Conservation (phyloP, 2,888 invertebrate species). For the Poecilus cupreus region DNA sequence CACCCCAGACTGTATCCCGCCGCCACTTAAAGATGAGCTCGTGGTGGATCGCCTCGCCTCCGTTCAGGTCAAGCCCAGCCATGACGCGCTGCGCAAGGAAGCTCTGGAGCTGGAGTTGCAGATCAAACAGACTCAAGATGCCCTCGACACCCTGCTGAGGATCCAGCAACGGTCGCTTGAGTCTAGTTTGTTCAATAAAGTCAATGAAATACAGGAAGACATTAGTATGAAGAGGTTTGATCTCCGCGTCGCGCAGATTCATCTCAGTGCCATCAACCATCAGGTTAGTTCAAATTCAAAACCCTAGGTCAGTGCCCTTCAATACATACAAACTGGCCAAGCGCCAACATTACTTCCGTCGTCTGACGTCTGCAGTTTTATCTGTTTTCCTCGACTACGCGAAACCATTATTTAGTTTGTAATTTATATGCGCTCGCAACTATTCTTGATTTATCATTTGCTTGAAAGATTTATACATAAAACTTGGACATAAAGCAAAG, state of each 20-base stretch:
- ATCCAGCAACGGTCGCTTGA: slow-evolving; percentile 87
- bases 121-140: slow-evolving; percentile 91
- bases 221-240: slow-evolving; percentile 96
- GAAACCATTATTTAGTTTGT: too few species aligned
- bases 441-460: too few species aligned
- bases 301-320: too few species aligned
- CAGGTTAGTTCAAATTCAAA: slow-evolving; percentile 81
- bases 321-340: too few species aligned
- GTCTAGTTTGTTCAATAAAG: slow-evolving; percentile 91
- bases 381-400: too few species aligned
- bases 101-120: slow-evolving; percentile 88
- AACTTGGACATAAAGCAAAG: too few species aligned
- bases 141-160: slow-evolving; percentile 87
- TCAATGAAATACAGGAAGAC: slow-evolving; percentile 96
- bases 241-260: slow-evolving; percentile 92
- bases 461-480: too few species aligned
- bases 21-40: slow-evolving; percentile 87
- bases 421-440: too few species aligned
- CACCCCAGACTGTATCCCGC: slow-evolving; percentile 80
- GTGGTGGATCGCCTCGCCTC: slow-evolving; percentile 86
- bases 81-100: slow-evolving; percentile 88
- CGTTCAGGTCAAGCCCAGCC: slow-evolving; percentile 82
- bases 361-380: too few species aligned
- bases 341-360: too few species aligned
- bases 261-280: slow-evolving; percentile 90